Percentiles rank a stretch among this genome's conserved stretches.
These are phyloP conservation scores for Diaphora mendica DNA, from an alignment of 2,888 invertebrate genomes.

Conservation along the genomic window DNA sequence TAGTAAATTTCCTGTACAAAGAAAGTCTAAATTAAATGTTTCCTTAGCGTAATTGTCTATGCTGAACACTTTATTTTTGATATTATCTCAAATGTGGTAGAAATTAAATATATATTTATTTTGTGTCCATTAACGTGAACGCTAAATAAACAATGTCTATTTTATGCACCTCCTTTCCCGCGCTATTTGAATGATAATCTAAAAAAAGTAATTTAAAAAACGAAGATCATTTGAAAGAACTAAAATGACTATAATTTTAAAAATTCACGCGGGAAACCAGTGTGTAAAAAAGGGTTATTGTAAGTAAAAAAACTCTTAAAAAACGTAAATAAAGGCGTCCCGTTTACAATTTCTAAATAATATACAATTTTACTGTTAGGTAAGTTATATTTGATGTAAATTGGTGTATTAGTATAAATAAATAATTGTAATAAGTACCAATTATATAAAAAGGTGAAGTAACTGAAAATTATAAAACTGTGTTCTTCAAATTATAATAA, in stretches of 20 bases:
- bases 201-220: not conserved
- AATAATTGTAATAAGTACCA: slow-evolving; percentile 49
- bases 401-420: slow-evolving; percentile 59
- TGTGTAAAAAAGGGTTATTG: slow-evolving; percentile 6
- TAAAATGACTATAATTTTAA: not conserved
- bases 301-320: slow-evolving; percentile 22
- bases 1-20: not conserved
- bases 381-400: slow-evolving; percentile 57
- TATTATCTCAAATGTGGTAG: slow-evolving; percentile 1
- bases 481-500: slow-evolving; percentile 67
- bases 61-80: not conserved
- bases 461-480: slow-evolving; percentile 64
- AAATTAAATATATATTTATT: slow-evolving; percentile 1
- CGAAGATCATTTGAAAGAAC: not conserved
- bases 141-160: not conserved
- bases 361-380: slow-evolving; percentile 66
- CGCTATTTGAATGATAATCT: not conserved
- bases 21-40: not conserved
- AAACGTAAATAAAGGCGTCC: slow-evolving; percentile 61
- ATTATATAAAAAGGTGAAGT: slow-evolving; percentile 50
- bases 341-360: slow-evolving; percentile 67
- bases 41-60: not conserved
- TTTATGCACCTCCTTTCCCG: not conserved
- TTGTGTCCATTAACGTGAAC: slow-evolving; percentile 6
- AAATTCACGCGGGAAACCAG: not conserved